Evolutionary conservation across 1,140 invertebrate genomes (phyloP), one percentile per base, ranked within the genome.

Genomic region (Drosophila dunni): DNA sequence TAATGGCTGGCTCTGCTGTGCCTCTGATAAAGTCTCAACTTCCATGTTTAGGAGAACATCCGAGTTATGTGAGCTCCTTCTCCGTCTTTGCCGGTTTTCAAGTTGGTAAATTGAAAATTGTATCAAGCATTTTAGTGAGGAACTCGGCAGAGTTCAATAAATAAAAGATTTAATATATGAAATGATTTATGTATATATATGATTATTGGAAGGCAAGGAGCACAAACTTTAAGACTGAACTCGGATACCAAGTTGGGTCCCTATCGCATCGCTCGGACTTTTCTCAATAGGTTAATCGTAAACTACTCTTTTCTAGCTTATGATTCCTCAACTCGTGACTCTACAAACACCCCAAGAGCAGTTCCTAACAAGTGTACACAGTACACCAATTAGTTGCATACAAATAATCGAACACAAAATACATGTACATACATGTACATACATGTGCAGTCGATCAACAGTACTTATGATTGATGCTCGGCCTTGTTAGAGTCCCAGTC

Each of bases 401-500:
- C 62, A 29, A 38, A 8, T 36, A 4, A 15, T 36, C 24, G n/a
- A 20, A 1, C 2, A 17, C 38, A 42, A 42, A 20, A 29, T 29
- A 24, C 24, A 0, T 3, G 11, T 7, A n/a, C n/a, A n/a, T n/a
- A n/a, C n/a, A n/a, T n/a, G n/a, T n/a, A n/a, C n/a, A n/a, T n/a
- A n/a, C 33, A 46, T 44, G 13, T 11, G 11, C 11, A 45, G 15
- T 56, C 44, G 61, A 63, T 44, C 69, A 66, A 80, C 84, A 62
- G 34, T 62, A 79, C 73, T 77, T 77, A 83, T 89, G 79, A 88
- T 79, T 58, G 82, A 86, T 82, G 72, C 50, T 33, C 6, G 3
- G 17, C 5, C 7, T 29, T 56, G 8, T 50, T 34, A 57, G 17
- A 44, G 44, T 5, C 53, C 17, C 10, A 33, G 3, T 17, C n/a